Evolutionary conservation across 53 echinoderm and acorn worm genomes (phyloP), one percentile per base, ranked within the genome.

Genomic region (Luidia sarsii): DNA sequence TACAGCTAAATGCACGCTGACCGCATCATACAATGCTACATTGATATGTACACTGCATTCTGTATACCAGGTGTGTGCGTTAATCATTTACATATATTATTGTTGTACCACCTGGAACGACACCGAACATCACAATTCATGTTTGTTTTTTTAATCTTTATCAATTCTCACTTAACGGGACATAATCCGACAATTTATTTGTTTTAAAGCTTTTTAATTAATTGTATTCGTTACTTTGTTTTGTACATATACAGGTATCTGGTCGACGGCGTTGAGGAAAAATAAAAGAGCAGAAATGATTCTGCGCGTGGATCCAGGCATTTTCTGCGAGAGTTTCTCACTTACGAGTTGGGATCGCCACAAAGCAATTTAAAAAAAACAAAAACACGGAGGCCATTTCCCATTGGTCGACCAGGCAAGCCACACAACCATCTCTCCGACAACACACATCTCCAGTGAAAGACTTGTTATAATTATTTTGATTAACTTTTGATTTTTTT

Each of bases 11-110:
- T 29, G 30, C 16, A 7, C 32, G 9, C 59, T 38, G 23, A 15
- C 11, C 24, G 7, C 3, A 70, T 69, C 31, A 22, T 71, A 71
- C 55, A 36, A 72, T 36, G 30, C 29, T 37, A 72, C 54, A 28
- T 38, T 37, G 11, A 37, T 72, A 72, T 72, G 23, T 72, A 72
- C 72, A 72, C 72, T 72, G 72, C 72, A 72, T 72, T 72, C 37
- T 18, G 16, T 72, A 2, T 72, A 4, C 34, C 30, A 48, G 34
- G 15, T 71, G 68, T 48, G 70, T 70, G 72, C 72, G 56, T 72
- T 7, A 72, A 55, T 54, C 2, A 72, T 36, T 55, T 54, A 55
- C 24, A 33, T 53, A 4, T 50, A 13, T 36, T 55, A 53, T 32
- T 3, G 54, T 54, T 20, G 41, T 14, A 67, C 28, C 30, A 51